A percentile compares a stretch with the other conserved stretches of the same genome.
Evolutionary conservation across 2,113 vertebrate genomes (phyloP).

Genomic region (Galbula dea): DNA sequence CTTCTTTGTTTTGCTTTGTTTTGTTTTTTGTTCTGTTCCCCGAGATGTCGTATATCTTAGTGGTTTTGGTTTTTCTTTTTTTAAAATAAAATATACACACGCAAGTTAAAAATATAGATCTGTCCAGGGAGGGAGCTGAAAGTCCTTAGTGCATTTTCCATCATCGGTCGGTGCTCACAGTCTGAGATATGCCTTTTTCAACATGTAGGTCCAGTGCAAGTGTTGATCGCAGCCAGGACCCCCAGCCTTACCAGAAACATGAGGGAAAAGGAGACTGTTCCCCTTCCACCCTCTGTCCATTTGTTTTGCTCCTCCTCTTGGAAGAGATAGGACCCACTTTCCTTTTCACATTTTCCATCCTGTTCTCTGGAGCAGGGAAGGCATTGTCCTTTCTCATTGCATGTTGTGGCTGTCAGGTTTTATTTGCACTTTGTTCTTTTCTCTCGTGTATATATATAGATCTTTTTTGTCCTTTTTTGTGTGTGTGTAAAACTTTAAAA

Average conservation of each 20-base stretch:
- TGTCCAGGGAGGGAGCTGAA: slow-evolving; percentile 11
- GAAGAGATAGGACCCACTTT: slow-evolving; percentile 29
- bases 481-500: slow-evolving; percentile 58
- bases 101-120: slow-evolving; percentile 49
- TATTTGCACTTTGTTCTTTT: slow-evolving; percentile 25
- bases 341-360: slow-evolving; percentile 41
- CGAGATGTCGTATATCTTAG: slow-evolving; percentile 54
- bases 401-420: not conserved
- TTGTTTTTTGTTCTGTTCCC: slow-evolving; percentile 44
- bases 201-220: slow-evolving; percentile 16
- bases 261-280: not conserved
- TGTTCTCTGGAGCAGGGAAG: slow-evolving; percentile 1
- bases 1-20: slow-evolving; percentile 7
- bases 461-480: not conserved
- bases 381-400: not conserved
- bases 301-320: not conserved
- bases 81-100: slow-evolving; percentile 61
- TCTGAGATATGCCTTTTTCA: not conserved
- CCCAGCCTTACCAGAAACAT: not conserved
- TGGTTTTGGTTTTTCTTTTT: slow-evolving; percentile 62
- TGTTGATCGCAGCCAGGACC: not conserved
- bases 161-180: not conserved
- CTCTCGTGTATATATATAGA: not conserved
- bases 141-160: slow-evolving; percentile 69
- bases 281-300: not conserved